Base-by-base conservation (phyloP, 1,140 invertebrate species). In the Eubasilissa regina region DNA sequence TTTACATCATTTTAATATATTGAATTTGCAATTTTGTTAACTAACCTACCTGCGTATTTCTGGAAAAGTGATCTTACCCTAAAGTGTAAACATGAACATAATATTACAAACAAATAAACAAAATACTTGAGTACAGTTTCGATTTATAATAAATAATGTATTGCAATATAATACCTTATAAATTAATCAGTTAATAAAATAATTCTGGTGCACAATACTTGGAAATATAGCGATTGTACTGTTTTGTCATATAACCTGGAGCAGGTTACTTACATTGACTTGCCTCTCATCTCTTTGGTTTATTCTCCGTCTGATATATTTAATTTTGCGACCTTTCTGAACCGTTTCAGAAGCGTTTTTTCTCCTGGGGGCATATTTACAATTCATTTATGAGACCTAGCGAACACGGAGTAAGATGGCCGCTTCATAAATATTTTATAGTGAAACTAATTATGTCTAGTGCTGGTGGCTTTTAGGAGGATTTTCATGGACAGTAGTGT, bases 401-500 rank as follows among this genome's bases (percentile, higher is more conserved):
- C 70, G 21, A 13, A 47, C 15, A 21, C 53, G 51, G 25, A 15
- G 62, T 25, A 64, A 70, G 66, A 48, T 51, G 66, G 66, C 70
- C 43, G 48, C 70, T 74, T 74, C 70, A 74, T 74, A 74, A 74
- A 74, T 74, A 74, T 74, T 74, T 74, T 56, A 74, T 74, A 55
- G 51, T n/a, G 44, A 74, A 74, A 74, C 48, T 74, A 74, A 74
- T 74, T 74, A 74, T 74, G 53, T 15, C 68, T 66, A 66, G 62
- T 70, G 70, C 21, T 25, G 51, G 53, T 9, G 13, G 51, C 11
- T 58, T 74, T 58, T 55, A 17, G 51, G 51, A 25, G 21, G 70
- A 74, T 56, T 74, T 35, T n/a, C 51, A 55, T 74, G 44, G 51
- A 70, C 66, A 17, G 47, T 11, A n/a, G 43, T 73, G 53, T 73